Base-by-base conservation (phyloP, 30 jellyfish, hydroid and myxozoan genomes). In the Pelagia noctiluca region DNA sequence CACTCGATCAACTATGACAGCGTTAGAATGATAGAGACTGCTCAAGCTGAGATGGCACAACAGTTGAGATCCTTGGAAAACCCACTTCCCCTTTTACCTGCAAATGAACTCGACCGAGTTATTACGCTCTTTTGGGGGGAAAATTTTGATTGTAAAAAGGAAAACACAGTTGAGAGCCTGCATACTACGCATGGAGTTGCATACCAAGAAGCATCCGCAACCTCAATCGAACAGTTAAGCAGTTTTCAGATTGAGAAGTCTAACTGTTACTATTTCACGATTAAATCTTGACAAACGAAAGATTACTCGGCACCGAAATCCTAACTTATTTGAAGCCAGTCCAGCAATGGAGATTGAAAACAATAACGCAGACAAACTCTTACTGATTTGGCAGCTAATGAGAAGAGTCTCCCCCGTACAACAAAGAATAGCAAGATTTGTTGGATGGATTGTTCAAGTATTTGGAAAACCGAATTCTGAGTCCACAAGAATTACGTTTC, bases 1-100 rank as follows among this genome's bases (percentile, higher is more conserved):
- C 89, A 78, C 80, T 78, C 69, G 25, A 29, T 32, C 46, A 78
- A 78, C 38, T 78, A 78, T 42, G 80, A 78, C 80, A 60, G 52
- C 16, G 89, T 53, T 0, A 29, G 87, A 35, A 49, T 75, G 87
- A 75, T 75, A 32, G 87, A 75, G 87, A 75, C 87, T 75, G 76
- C 87, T 30, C 75, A 75, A 75, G 87, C 79, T 50, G 78, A 75
- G 22, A 35, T 75, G 30, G 75, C 33, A 2, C 89, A 62, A 36
- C 53, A 78, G 49, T 21, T 78, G 69, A 78, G 89, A 33, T 78
- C 89, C 29, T 77, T 78, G 42, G 46, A 61, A 21, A 26, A 53
- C 67, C 89, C 89, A 77, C 68, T 77, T n/a, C 80, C 89, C 2
- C 29, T 77, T 5, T 36, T 77, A 23, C 80, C 89, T 12, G 82